Base-by-base conservation (phyloP, 2,888 invertebrate genomes). In the Escarpia spicata region DNA sequence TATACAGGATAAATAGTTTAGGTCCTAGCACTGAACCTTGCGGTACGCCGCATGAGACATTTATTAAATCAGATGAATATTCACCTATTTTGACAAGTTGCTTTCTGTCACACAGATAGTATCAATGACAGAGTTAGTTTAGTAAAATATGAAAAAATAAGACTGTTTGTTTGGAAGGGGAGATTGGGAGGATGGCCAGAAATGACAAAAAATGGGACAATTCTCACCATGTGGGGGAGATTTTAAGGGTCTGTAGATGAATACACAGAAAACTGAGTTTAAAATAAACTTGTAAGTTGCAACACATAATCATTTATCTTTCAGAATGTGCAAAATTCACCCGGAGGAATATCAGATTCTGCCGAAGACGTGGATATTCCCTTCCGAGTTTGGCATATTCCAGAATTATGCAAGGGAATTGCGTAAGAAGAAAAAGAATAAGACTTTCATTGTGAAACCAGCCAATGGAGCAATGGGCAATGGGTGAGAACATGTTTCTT, bases 391-490 rank as follows among this genome's bases (percentile, higher is more conserved):
- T 93, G 95, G 95, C 92, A 93, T 94, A 8, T 94, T 96, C 92
- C 95, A 95, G 92, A 96, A 95, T 92, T 95, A 96, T 93, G 95
- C 95, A 75, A 96, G 95, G 92, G 96, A 96, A 91, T 94, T 96
- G 92, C 95, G 95, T 93, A 95, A 95, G 92, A 95, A 95, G 94
- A 96, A 96, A 93, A 96, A 96, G 94, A 92, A 93, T 91, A 95
- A 94, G 93, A 96, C 96, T 26, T 96, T 95, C 94, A 96, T 96
- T 92, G 94, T 95, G 43, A 96, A 96, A 94, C 96, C 96, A 9
- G 94, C 96, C 15, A 96, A 96, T 95, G 96, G 96, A 92, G 96
- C 96, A 90, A 96, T 96, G 95, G 96, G 96, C 60, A 96, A 96
- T 94, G 96, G 96, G 96, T 96, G 75, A 75, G 75, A 75, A 75